Percentiles rank a stretch among this genome's conserved stretches.
Evolutionary conservation across 92 coral and sea anemone genomes (phyloP).

Genomic region (Phenganax stokvisi): DNA sequence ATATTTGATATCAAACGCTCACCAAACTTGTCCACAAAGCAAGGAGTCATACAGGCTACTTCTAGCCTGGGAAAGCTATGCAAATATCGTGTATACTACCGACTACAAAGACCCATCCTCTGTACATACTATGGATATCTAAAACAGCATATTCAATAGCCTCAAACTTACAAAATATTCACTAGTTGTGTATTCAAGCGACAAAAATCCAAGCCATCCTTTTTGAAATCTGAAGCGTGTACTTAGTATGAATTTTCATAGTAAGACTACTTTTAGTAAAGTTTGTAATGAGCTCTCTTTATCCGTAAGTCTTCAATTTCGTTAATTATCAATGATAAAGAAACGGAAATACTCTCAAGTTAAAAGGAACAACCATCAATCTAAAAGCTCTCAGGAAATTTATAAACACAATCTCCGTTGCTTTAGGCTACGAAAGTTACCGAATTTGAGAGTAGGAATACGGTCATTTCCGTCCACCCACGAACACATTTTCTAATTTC

Average conservation of each 20-base stretch:
- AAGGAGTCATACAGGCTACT: not conserved
- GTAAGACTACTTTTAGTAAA: not conserved
- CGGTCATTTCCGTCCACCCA: not conserved
- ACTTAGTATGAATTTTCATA: not conserved
- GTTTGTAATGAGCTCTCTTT: not conserved
- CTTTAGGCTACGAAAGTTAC: not conserved
- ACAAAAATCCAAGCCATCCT: not conserved
- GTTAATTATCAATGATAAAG: conserved; percentile 5
- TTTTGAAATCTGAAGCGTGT: not conserved
- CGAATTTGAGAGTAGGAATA: not conserved
- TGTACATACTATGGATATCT: not conserved
- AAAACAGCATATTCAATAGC: conserved; percentile 8
- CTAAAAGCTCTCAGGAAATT: not conserved
- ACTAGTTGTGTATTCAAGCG: not conserved
- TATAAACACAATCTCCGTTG: conserved; percentile 9
- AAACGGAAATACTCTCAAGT: conserved; percentile 17
- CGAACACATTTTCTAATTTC: conserved; percentile 20
- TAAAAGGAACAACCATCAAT: not conserved
- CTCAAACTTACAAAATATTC: not conserved
- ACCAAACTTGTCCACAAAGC: not conserved
- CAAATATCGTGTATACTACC: not conserved
- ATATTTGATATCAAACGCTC: not conserved
- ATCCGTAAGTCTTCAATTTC: not conserved
- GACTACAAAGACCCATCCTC: conserved; percentile 17
- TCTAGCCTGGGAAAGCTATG: conserved; percentile 6